These are phyloP conservation scores for Bostrychus sinensis DNA, from an alignment of 2,113 vertebrate species.

Conservation along the genomic window DNA sequence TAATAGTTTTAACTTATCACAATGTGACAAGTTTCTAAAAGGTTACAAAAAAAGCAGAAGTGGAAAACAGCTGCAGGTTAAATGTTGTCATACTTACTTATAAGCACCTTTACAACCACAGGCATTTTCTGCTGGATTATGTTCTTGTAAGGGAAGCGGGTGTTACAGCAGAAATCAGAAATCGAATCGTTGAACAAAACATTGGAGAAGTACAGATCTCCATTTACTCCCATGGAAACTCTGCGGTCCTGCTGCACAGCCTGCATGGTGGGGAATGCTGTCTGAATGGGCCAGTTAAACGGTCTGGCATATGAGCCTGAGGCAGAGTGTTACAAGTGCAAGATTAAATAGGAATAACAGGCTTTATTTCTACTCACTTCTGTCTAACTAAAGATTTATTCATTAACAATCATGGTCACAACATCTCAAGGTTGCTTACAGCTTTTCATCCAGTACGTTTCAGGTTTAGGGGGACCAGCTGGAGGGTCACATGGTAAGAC, in stretches of 20 bases:
- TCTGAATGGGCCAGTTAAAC: constrained; percentile 77
- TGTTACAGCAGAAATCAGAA: constrained; percentile 94
- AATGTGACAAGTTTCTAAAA: too few relatives aligned
- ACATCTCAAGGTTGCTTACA: constrained; percentile 79
- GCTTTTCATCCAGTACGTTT: constrained; percentile 98
- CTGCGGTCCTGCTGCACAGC: constrained; percentile 90
- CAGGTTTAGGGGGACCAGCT: constrained; percentile 87
- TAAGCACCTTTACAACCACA: constrained; percentile 92
- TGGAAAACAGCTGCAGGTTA: not conserved
- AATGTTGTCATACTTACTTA: constrained; percentile 85
- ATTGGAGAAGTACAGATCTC: constrained; percentile 96
- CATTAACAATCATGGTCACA: not conserved
- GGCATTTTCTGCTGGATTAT: constrained; percentile 98
- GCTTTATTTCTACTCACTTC: not conserved
- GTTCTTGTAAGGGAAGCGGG: constrained; percentile 92
- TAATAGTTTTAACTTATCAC: too few relatives aligned
- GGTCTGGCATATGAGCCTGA: constrained; percentile 74
- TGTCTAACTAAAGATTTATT: not conserved
- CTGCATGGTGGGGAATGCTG: constrained; percentile 84
- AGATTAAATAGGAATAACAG: not conserved
- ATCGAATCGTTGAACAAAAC: constrained; percentile 88
- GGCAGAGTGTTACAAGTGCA: constrained; percentile 4
- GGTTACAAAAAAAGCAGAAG: not conserved
- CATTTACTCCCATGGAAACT: constrained; percentile 91
- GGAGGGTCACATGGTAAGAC: constrained; percentile 94